Evolutionary conservation across 2,113 vertebrate species (phyloP).

Genomic region (Puffinus mauretanicus): DNA sequence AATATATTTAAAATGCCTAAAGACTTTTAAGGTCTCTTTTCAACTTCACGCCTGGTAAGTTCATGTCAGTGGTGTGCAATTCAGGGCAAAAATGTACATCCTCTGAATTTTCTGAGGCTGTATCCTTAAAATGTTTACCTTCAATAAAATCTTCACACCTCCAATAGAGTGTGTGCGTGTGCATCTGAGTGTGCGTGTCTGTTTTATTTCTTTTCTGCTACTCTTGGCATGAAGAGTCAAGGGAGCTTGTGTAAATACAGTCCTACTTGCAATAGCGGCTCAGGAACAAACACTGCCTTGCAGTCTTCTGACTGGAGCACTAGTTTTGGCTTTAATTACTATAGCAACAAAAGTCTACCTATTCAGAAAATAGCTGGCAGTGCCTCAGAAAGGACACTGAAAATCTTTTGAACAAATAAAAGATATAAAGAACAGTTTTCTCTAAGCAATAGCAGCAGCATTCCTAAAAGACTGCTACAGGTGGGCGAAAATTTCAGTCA

Average conservation of each 20-base stretch:
- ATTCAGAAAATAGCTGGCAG: not conserved
- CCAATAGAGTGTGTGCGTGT: not conserved
- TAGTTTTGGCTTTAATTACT: slow-evolving; percentile 9
- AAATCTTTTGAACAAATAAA: slow-evolving; percentile 17
- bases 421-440: not conserved
- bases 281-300: not conserved
- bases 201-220: not conserved
- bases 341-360: not conserved
- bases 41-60: not conserved
- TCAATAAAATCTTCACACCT: not conserved
- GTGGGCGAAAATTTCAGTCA: not conserved
- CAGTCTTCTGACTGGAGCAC: not conserved
- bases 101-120: not conserved
- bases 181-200: not conserved
- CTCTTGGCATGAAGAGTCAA: not conserved
- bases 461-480: not conserved
- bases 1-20: not conserved
- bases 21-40: not conserved
- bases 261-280: not conserved
- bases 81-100: not conserved
- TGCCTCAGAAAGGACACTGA: not conserved
- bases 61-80: not conserved
- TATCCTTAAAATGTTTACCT: not conserved
- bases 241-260: not conserved
- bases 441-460: not conserved